Base-by-base conservation (phyloP, 2,113 vertebrate species). In the Sprattus sprattus region DNA sequence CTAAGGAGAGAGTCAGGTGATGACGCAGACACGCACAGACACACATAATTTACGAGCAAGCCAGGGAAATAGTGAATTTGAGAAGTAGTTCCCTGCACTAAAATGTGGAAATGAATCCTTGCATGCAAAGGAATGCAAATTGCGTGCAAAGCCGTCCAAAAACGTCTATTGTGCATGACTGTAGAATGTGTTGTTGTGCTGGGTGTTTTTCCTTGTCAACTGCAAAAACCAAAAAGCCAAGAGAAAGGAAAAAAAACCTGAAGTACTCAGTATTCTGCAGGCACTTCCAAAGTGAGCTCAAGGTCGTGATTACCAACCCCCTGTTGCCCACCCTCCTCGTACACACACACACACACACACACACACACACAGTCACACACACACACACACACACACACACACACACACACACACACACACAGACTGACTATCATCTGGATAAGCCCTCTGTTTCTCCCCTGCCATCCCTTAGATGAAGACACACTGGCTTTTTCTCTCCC, bases 1-100 rank as follows among this genome's bases (percentile, higher is more conserved):
- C 98, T 46, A 98, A 95, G 92, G 98, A 99, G 88, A 95, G 98
- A 95, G 97, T 99, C 88, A 97, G 94, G 98, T 99, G 0, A 75
- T 39, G 28, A 25, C n/a, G 25, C 20, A 64, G 6, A 64, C 67
- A 71, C 67, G 13, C 28, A 71, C 28, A 71, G 8, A 10, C 13
- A 39, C 13, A 28, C n/a, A 75, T 2, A 11, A 15, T 22, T 57
- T 57, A 57, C 22, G 54, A 6, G 18, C 22, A 20, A 22, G 18
- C 20, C 0, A 57, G 18, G 54, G 6, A 6, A 22, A 3, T 22
- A 18, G 39, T 39, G 39, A 39, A 39, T 39, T 39, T 57, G 6
- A 22, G 18, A 0, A 47, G 46, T 47, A 57, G 18, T 57, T 22
- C 18, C 16, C 18, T 57, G 54, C 54, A 57, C 54, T 22, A 22